Percentiles rank a stretch among this genome's conserved stretches.
Conservation (phyloP, 2,888 invertebrate species). For the Synanthedon vespiformis region DNA sequence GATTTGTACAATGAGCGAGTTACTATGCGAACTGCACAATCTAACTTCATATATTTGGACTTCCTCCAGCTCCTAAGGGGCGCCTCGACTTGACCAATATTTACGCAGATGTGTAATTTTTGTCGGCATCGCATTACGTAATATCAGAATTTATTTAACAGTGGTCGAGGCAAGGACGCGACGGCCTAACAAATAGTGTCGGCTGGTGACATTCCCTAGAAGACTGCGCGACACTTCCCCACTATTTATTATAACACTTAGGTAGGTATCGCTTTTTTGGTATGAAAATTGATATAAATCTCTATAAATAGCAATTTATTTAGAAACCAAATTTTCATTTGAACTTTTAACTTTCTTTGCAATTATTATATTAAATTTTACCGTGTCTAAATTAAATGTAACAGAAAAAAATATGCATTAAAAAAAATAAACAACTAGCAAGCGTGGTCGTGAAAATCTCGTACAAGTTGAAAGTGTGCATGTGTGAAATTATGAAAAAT, state of each 20-base stretch:
- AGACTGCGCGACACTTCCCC: background rate
- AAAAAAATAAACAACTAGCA: background rate
- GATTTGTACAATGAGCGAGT: background rate
- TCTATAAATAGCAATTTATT: too few species aligned
- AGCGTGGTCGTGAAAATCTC: too few species aligned
- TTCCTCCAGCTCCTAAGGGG: background rate
- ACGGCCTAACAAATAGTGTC: constrained; percentile 20
- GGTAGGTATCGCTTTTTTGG: too few species aligned
- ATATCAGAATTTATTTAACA: constrained; percentile 36
- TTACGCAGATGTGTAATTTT: constrained; percentile 54
- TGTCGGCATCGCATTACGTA: constrained; percentile 42
- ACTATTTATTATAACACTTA: too few species aligned
- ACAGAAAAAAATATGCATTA: too few species aligned
- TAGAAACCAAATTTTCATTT: too few species aligned
- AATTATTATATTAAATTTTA: too few species aligned
- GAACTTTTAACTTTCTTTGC: too few species aligned
- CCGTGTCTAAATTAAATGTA: too few species aligned
- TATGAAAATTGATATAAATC: too few species aligned
- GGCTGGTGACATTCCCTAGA: constrained; percentile 22
- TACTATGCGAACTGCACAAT: background rate
- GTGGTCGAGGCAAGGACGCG: constrained; percentile 30
- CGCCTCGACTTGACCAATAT: constrained; percentile 45
- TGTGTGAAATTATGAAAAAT: constrained; percentile 27
- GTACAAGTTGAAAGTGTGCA: too few species aligned
- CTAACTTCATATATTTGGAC: background rate